These are phyloP conservation scores for Florisuga fusca DNA, from an alignment of 2,797 vertebrate species.

Conservation along the genomic window DNA sequence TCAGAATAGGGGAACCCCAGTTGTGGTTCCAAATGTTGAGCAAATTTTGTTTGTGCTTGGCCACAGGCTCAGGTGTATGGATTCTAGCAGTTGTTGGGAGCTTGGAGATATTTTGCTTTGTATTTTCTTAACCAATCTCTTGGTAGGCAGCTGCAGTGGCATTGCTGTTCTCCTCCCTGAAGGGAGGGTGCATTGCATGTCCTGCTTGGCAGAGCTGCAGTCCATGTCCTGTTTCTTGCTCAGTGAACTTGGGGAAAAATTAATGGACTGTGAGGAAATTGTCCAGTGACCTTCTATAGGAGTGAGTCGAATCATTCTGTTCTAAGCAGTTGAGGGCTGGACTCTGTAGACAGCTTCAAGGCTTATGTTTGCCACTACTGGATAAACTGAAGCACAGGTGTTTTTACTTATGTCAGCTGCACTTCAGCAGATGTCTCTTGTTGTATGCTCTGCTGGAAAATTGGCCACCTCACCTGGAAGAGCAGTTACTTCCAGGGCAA, in stretches of 20 bases:
- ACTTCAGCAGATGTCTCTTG: background rate
- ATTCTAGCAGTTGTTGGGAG: background rate
- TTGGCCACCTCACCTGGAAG: background rate
- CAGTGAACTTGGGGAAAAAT: background rate
- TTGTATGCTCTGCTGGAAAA: background rate
- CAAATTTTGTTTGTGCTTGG: background rate
- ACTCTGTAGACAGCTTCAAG: background rate
- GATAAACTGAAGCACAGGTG: background rate
- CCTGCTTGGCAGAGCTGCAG: background rate
- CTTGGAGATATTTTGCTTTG: background rate
- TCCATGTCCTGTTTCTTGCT: background rate
- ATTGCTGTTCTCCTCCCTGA: background rate
- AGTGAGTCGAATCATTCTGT: background rate
- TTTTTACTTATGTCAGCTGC: background rate
- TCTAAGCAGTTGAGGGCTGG: background rate
- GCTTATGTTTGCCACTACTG: background rate
- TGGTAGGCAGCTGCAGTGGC: background rate
- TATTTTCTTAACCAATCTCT: background rate
- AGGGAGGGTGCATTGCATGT: background rate
- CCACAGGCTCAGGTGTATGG: background rate
- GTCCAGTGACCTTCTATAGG: background rate
- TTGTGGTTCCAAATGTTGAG: background rate
- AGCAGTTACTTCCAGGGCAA: background rate
- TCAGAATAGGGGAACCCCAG: background rate
- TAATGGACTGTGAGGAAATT: slow-evolving; percentile 2